Evolutionary conservation across 1,140 invertebrate genomes (phyloP).

Genomic region (Gryon sp.): DNA sequence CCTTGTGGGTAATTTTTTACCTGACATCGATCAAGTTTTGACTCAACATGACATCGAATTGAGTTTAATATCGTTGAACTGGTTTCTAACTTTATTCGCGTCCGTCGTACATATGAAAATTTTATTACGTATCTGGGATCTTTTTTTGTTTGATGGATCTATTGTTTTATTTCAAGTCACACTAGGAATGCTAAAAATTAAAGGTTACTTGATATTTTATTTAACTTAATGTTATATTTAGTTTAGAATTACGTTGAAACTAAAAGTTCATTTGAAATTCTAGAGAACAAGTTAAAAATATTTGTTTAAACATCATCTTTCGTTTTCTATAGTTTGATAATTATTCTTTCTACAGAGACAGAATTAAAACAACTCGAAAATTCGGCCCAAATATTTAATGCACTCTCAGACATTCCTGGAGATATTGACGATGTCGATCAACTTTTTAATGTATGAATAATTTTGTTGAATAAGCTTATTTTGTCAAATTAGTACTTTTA

Average conservation of each 20-base stretch:
- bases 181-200: constrained; percentile 96
- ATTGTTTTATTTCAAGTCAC: constrained; percentile 98
- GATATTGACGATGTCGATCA: constrained; percentile 94
- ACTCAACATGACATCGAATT: constrained; percentile 97
- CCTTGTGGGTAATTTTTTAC: constrained; percentile 92
- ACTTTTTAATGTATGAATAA: constrained; percentile 82
- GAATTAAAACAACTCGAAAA: constrained; percentile 91
- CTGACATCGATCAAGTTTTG: constrained; percentile 92
- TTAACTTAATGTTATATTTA: too few relatives aligned
- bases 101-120: constrained; percentile 99
- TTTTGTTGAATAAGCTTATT: background rate
- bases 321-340: too few relatives aligned
- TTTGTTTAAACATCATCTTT: too few relatives aligned
- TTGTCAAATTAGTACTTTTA: too few relatives aligned
- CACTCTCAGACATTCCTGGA: constrained; percentile 95
- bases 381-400: constrained; percentile 98
- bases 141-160: constrained; percentile 97
- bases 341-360: constrained; percentile 82
- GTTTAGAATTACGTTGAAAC: too few relatives aligned
- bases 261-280: too few relatives aligned
- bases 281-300: too few relatives aligned
- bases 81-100: constrained; percentile 99
- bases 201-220: constrained; percentile 83
- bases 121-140: constrained; percentile 96
- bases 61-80: constrained; percentile 96